These are phyloP conservation scores for Alca torda DNA, from an alignment of 2,797 vertebrate species.

Conservation along the genomic window DNA sequence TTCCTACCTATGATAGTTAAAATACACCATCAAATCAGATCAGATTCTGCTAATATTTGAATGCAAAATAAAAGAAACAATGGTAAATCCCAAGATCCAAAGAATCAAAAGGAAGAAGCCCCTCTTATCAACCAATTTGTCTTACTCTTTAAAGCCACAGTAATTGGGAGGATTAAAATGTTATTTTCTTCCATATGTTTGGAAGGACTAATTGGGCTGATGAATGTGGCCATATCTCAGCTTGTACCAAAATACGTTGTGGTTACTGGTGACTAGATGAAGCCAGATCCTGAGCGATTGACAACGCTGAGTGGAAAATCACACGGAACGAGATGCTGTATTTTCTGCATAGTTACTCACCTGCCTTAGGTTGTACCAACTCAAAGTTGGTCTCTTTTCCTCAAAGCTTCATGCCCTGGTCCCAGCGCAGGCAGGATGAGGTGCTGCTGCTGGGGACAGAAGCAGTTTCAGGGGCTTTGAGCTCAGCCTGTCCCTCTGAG, in stretches of 20 bases:
- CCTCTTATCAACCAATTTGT: background rate
- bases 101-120: background rate
- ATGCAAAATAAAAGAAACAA: background rate
- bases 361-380: background rate
- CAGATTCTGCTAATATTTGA: background rate
- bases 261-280: background rate
- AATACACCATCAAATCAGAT: background rate
- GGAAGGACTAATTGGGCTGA: background rate
- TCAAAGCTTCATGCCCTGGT: background rate
- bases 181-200: background rate
- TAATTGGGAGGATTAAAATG: background rate
- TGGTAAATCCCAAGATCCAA: background rate
- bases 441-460: background rate
- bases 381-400: background rate
- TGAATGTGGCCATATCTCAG: background rate
- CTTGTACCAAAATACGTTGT: no score
- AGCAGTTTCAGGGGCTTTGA: no score
- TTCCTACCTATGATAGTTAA: background rate
- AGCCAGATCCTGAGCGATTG: background rate
- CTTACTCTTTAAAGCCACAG: background rate
- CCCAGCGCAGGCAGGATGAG: background rate
- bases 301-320: background rate
- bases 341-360: background rate
- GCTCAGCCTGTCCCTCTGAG: background rate
- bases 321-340: accelerated